Evolutionary conservation across 1,140 invertebrate genomes (phyloP), one percentile per base, ranked within the genome.

Genomic region (Listronotus oregonensis): DNA sequence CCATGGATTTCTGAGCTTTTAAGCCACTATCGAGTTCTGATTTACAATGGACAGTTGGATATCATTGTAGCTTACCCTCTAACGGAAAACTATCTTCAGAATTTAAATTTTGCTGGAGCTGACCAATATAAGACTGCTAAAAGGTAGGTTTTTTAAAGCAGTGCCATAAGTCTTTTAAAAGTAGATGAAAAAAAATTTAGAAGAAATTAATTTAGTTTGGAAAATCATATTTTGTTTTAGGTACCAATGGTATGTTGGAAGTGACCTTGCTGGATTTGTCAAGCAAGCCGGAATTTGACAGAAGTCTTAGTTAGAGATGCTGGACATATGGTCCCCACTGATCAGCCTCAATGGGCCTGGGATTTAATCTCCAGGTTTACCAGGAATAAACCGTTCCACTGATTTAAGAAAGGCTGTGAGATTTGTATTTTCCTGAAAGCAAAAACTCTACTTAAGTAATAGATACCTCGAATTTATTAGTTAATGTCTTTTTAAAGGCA

Each of bases 31-130:
- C 81, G 82, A 77, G 84, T 90, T 3, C 70, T 91, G 34, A 83
- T 90, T 67, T 95, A 93, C 77, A 93, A 89, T 75, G 93, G 93
- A 7, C 91, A 94, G 75, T 79, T 94, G 55, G 93, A 96, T 77
- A 88, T 95, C 40, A 92, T 94, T 55, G 88, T 93, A 6, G 88
- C 91, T 0, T 92, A 92, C 73, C 88, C 91, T 11, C 79, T 91
- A 7, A 92, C 91, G 0, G 85, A 86, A 69, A 87, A 86, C 68
- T 92, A 88, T 75, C 70, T 94, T 6, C 74, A 77, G 43, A 82
- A 86, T 42, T 73, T 94, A 0, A 73, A 87, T 7, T 94, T 91
- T 85, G 75, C 78, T 14, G 83, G 83, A 1, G 79, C 84, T 0
- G 77, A 84, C 7, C 80, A 85, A 42, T 93, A 91, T 74, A 84